phyloP scores from a whole-genome alignment of 2,113 vertebrate species.

The Paralichthys olivaceus region DNA sequence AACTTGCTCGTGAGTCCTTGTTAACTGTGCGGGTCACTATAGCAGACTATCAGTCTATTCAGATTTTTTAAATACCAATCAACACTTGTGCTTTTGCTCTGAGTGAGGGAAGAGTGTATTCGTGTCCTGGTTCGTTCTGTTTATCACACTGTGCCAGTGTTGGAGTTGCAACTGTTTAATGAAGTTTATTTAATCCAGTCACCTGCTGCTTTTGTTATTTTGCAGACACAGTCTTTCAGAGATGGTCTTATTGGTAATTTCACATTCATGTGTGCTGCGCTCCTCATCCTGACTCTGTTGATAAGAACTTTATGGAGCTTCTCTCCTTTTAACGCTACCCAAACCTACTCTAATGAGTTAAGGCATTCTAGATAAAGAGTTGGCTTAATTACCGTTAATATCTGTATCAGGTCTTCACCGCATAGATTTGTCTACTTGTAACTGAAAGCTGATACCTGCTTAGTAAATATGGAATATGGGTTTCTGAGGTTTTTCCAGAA shows the following conservation, averaged over 20 bases:
- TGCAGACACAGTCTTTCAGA: conserved; percentile 8
- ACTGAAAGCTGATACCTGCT: neutral
- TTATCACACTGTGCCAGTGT: neutral
- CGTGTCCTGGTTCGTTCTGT: neutral
- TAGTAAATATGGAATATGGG: no score
- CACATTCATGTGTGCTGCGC: neutral
- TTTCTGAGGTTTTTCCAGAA: no score
- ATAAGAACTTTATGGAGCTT: neutral
- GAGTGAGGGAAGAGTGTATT: neutral
- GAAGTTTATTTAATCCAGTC: neutral
- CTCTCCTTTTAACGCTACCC: neutral
- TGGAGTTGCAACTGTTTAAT: neutral
- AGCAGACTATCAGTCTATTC: neutral
- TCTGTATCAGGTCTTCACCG: no score
- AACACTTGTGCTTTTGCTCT: neutral
- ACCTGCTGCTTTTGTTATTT: conserved; percentile 2
- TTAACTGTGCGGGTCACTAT: neutral
- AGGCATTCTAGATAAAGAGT: neutral
- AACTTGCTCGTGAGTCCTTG: neutral
- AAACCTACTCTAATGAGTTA: neutral
- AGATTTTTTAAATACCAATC: neutral
- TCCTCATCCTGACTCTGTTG: neutral
- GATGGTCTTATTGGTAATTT: neutral
- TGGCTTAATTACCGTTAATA: no score
- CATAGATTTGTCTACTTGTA: neutral